Evolutionary conservation across 2,797 vertebrate species (phyloP), one percentile per base, ranked within the genome.

Genomic region (Acipenser oxyrinchus): DNA sequence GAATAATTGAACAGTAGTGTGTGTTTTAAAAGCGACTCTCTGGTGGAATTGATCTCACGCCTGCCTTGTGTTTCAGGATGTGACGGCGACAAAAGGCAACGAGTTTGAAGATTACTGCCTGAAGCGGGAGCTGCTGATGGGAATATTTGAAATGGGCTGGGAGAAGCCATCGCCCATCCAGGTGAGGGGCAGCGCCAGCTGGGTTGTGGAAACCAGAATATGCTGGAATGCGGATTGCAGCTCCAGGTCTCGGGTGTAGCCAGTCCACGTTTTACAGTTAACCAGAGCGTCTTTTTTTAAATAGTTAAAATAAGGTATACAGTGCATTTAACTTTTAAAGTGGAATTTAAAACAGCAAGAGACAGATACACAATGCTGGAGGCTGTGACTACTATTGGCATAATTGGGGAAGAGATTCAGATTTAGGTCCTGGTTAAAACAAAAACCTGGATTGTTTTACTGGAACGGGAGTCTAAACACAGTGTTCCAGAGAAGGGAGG

Each of bases 71-170:
- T 10, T 75, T n/a, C 81, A 99, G 97, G 97, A 99, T 71, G 97
- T 99, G 87, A 99, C 97, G 61, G 94, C 97, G 81, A 99, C 97
- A 79, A 99, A 99, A 93, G 97, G 97, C 91, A 99, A 99, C 55
- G 97, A 99, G 76, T 99, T 99, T 97, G 97, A 99, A 91, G 97
- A 99, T 92, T 99, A 99, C 80, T 99, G 97, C 86, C 90, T 99
- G 81, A 99, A 99, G 88, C 90, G 96, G 79, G 97, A 99, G 90
- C 88, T 99, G 79, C 90, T 99, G 74, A 99, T 99, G 97, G 97
- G 97, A 83, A 99, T 99, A 89, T 99, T 99, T 91, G 97, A 99
- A 91, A 99, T 99, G 97, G 97, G 97, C 87, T 99, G 97, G 97
- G 97, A 99, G 86, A 99, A 99, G 79, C 97, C 97, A 13, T 99